These are phyloP conservation scores for Alloplasta piceator DNA, from an alignment of 2,888 invertebrate species.

Conservation along the genomic window DNA sequence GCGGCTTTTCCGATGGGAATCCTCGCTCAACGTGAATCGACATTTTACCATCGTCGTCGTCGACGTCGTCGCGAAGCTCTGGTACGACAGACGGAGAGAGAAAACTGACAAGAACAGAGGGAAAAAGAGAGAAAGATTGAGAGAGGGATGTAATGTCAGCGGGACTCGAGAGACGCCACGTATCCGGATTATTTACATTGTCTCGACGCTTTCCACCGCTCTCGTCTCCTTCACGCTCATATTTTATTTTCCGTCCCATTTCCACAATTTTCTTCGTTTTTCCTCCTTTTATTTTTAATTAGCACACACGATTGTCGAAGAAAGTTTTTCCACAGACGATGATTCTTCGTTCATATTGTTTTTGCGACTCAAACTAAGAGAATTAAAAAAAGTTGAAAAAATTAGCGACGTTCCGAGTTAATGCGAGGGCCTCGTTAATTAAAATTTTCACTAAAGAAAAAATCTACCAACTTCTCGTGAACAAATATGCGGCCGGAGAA, in stretches of 20 bases:
- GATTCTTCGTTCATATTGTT: no score
- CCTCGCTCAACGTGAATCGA: conserved; percentile 60
- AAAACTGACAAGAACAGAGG: not conserved
- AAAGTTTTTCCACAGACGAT: no score
- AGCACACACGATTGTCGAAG: not conserved
- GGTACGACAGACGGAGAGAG: conserved; percentile 1
- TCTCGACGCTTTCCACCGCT: conserved; percentile 42
- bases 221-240: conserved; percentile 3
- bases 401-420: no score
- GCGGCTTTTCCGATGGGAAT: conserved; percentile 69
- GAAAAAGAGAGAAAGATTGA: not conserved
- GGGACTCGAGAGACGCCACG: conserved; percentile 43
- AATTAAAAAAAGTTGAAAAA: not conserved
- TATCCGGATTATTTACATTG: conserved; percentile 52
- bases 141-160: conserved; percentile 22
- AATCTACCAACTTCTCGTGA: not conserved
- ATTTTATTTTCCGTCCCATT: conserved; percentile 21
- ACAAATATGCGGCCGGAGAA: not conserved
- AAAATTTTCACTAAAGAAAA: no score
- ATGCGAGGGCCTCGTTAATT: no score
- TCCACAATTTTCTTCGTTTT: not conserved
- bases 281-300: not conserved
- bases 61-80: conserved; percentile 28
- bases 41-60: conserved; percentile 26
- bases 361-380: not conserved